Evolutionary conservation across 2,797 vertebrate genomes (phyloP).

Genomic region (Danio aesculapii): DNA sequence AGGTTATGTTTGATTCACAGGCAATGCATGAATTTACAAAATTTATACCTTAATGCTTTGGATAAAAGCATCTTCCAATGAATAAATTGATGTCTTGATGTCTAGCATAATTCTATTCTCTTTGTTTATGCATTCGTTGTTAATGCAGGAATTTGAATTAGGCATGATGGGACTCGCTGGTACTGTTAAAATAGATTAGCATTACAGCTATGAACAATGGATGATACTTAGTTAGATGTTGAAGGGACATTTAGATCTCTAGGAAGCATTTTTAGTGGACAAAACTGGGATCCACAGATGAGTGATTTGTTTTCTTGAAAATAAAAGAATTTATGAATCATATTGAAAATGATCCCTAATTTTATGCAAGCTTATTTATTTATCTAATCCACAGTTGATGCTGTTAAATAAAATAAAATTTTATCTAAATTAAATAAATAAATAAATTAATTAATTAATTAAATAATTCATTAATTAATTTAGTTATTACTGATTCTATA

Average conservation of each 20-base stretch:
- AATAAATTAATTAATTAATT: too few species aligned
- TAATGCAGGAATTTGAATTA: background rate
- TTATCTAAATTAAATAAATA: too few species aligned
- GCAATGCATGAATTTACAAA: background rate
- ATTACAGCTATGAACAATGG: background rate
- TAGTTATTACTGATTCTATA: too few species aligned
- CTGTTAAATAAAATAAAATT: too few species aligned
- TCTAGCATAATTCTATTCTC: background rate
- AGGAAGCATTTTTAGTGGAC: background rate
- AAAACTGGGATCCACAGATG: background rate
- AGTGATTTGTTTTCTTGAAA: too few species aligned
- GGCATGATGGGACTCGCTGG: too few species aligned
- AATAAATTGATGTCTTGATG: background rate
- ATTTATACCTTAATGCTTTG: background rate
- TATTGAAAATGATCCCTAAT: too few species aligned
- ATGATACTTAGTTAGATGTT: background rate
- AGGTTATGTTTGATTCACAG: background rate
- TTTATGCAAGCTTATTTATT: too few species aligned
- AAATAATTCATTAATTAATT: too few species aligned
- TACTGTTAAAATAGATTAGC: background rate
- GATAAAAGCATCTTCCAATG: too few species aligned
- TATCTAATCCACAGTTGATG: too few species aligned
- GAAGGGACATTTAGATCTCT: background rate
- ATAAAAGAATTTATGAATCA: too few species aligned
- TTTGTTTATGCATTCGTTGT: conserved; percentile 10